Conservation (phyloP, 2,797 vertebrate species). For the Leptodactylus fallax region DNA sequence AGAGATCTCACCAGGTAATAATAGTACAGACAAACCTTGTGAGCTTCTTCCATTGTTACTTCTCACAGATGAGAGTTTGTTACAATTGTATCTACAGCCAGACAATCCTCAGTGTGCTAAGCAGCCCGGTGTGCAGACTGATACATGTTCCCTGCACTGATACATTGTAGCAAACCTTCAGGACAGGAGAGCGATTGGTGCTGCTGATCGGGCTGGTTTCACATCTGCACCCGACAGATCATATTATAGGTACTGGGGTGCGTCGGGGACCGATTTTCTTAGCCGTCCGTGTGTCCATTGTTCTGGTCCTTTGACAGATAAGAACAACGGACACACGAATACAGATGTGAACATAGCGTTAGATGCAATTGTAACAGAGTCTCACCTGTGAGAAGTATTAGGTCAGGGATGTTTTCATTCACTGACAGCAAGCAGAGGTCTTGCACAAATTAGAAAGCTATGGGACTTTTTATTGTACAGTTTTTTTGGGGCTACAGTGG, state of each 20-base stretch:
- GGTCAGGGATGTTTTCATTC: not conserved
- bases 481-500: too few species aligned
- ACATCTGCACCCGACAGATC: too few species aligned
- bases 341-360: not conserved
- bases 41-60: not conserved
- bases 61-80: too few species aligned
- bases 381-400: not conserved
- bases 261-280: too few species aligned
- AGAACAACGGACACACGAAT: too few species aligned
- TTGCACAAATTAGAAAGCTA: not conserved
- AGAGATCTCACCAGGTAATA: too few species aligned
- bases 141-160: not conserved
- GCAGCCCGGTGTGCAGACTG: not conserved
- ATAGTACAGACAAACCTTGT: too few species aligned
- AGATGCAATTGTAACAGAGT: not conserved
- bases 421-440: not conserved
- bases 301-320: too few species aligned
- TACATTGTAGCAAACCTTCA: not conserved
- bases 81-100: not conserved
- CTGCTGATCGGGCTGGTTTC: not conserved
- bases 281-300: too few species aligned
- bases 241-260: too few species aligned
- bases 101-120: not conserved
- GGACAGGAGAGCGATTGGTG: not conserved
- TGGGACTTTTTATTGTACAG: too few species aligned